Percentiles rank a stretch among this genome's conserved stretches.
Evolutionary conservation across 2,113 vertebrate species (phyloP).

Genomic region (Myanophis thanlyinensis): DNA sequence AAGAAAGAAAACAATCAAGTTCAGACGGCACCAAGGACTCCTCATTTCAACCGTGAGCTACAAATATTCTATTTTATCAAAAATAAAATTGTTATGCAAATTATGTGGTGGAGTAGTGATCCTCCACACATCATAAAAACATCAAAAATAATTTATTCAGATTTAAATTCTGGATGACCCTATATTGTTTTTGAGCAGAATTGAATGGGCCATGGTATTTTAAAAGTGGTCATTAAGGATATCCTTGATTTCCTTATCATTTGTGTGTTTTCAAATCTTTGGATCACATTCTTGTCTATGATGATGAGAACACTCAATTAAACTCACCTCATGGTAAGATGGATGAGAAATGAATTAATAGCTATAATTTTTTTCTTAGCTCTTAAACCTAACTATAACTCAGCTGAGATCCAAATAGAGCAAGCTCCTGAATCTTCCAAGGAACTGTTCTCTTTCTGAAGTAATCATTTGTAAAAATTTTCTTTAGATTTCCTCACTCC

Average conservation of each 20-base stretch:
- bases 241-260: background rate
- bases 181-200: background rate
- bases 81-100: too few species aligned
- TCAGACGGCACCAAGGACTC: too few species aligned
- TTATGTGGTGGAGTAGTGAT: too few species aligned
- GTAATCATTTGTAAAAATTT: background rate
- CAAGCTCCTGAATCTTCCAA: background rate
- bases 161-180: background rate
- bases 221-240: background rate
- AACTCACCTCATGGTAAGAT: background rate
- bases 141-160: background rate
- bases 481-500: background rate
- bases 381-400: background rate
- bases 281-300: background rate
- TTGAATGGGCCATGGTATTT: background rate
- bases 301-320: background rate
- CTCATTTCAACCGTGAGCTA: too few species aligned
- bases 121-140: background rate
- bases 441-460: background rate
- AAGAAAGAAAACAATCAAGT: too few species aligned
- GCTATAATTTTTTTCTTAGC: background rate
- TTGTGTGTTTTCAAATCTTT: background rate
- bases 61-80: too few species aligned
- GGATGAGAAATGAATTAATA: background rate
- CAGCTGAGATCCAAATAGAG: background rate